Conservation (phyloP, 2,113 vertebrate genomes). For the Illadopsis cleaveri region DNA sequence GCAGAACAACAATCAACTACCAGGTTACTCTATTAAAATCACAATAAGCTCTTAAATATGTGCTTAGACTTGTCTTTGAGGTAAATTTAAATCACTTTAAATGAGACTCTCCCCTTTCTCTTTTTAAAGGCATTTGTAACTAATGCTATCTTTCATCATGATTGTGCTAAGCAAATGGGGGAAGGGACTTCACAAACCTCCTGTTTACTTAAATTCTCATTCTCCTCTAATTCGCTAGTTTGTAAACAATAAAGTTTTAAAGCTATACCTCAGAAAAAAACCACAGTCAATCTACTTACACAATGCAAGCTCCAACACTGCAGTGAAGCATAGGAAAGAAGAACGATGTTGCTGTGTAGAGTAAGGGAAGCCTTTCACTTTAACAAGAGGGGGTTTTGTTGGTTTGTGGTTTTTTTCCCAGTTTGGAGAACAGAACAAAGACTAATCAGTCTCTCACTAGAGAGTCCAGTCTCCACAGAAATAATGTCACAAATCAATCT, state of each 20-base stretch:
- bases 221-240: not conserved
- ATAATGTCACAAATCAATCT: not conserved
- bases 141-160: not conserved
- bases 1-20: not conserved
- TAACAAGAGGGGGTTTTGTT: not conserved
- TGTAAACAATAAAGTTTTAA: not conserved
- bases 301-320: not conserved
- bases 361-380: not conserved
- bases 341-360: not conserved
- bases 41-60: not conserved
- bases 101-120: not conserved
- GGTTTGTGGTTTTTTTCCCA: not conserved
- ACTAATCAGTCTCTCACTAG: not conserved
- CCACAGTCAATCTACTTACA: not conserved
- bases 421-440: not conserved
- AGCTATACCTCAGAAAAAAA: not conserved
- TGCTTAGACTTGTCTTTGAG: not conserved
- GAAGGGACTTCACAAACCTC: not conserved
- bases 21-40: not conserved
- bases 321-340: not conserved
- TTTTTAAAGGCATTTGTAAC: not conserved
- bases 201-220: not conserved
- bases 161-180: not conserved
- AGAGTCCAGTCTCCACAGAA: not conserved
- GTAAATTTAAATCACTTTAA: not conserved